Conservation (phyloP, 2,113 vertebrate species). For the Onychostoma macrolepis region DNA sequence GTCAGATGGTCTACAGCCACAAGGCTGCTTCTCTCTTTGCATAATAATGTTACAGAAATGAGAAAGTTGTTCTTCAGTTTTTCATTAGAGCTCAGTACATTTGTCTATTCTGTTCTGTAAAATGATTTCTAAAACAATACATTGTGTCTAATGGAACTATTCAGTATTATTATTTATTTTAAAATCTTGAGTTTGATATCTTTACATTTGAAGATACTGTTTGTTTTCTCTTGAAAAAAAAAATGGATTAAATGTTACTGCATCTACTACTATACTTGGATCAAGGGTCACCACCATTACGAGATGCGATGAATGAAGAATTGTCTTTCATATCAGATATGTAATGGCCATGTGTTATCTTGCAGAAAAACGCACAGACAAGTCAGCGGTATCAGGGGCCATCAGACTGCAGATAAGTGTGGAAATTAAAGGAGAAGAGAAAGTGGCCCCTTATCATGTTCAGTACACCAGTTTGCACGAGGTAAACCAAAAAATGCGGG, state of each 20-base stretch:
- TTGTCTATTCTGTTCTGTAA: background rate
- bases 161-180: background rate
- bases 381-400: conserved; percentile 93
- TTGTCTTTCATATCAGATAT: background rate
- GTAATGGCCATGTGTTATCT: conserved; percentile 15
- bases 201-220: background rate
- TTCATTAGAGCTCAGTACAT: background rate
- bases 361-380: conserved; percentile 93
- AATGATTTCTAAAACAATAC: background rate
- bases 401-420: conserved; percentile 93
- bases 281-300: background rate
- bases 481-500: conserved; percentile 67
- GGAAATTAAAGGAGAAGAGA: conserved; percentile 97
- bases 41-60: background rate
- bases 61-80: background rate
- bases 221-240: background rate
- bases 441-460: conserved; percentile 91
- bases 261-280: background rate
- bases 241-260: background rate
- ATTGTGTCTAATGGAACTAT: background rate
- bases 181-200: background rate
- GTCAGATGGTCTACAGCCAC: background rate
- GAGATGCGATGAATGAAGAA: background rate
- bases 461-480: conserved; percentile 97
- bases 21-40: background rate